Conservation (phyloP, 2,113 vertebrate genomes). For the Ancistrus triradiatus region DNA sequence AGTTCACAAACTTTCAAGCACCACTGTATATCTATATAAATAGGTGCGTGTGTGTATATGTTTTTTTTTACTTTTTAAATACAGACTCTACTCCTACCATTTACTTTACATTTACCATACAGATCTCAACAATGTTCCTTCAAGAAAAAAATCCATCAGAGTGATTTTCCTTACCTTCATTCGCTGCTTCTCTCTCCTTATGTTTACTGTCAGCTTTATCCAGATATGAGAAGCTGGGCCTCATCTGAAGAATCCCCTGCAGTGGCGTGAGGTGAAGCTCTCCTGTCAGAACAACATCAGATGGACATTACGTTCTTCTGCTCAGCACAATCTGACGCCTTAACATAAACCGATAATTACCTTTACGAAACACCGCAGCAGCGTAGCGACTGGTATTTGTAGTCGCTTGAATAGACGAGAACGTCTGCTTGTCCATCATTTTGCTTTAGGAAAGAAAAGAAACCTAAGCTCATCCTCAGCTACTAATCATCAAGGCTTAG, state of each 20-base stretch:
- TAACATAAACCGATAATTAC: constrained; percentile 63
- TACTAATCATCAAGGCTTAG: too few relatives aligned
- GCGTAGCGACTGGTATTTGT: constrained; percentile 90
- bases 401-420: constrained; percentile 91
- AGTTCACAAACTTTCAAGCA: too few relatives aligned
- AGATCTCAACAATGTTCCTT: too few relatives aligned
- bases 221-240: constrained; percentile 92
- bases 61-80: too few relatives aligned
- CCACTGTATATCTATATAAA: too few relatives aligned
- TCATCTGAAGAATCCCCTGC: constrained; percentile 93
- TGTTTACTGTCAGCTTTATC: constrained; percentile 94
- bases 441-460: constrained; percentile 71
- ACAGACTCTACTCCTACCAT: too few relatives aligned
- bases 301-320: too few relatives aligned
- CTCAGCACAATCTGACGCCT: too few relatives aligned
- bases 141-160: too few relatives aligned
- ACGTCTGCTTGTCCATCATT: constrained; percentile 95
- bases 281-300: constrained; percentile 69
- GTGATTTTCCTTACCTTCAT: constrained; percentile 76
- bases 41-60: too few relatives aligned
- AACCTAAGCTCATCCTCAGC: not conserved
- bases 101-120: too few relatives aligned
- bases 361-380: constrained; percentile 91
- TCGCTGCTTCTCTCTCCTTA: constrained; percentile 89
- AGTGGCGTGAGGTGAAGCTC: constrained; percentile 94